Evolutionary conservation across 35 echinoderm and acorn worm genomes (phyloP), one percentile per base, ranked within the genome.

Genomic region (Anneissia japonica): DNA sequence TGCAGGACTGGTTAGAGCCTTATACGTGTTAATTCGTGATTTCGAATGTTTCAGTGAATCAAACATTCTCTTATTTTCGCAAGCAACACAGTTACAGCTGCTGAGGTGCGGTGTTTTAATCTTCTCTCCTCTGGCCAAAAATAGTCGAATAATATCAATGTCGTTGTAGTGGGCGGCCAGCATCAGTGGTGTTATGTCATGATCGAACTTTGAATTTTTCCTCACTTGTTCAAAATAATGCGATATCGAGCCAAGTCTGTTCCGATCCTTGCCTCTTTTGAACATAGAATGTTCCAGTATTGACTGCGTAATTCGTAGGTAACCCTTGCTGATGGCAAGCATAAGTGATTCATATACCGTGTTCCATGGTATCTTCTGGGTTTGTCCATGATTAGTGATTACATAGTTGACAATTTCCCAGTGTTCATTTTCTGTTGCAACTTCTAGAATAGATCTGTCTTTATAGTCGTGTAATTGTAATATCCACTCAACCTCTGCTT

Each of bases 281-380:
- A 89, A 93, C 73, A 99, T 83, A 0, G 96, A 90, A 30, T 99
- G 96, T 0, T 88, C 85, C 1, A 99, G 78, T 13, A 99, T 36
- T 9, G 75, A 79, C 74, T 90, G 40, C 12, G 89, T 91, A n/a
- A 99, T 99, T 10, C 91, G 77, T 14, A 91, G 72, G 73, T 99
- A 99, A 0, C 96, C 96, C 43, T 99, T 99, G 78, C 90, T 91
- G 17, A 99, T 99, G 17, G 96, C 96, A 19, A 99, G 51, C 96
- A 99, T 99, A 3, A 99, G 31, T 9, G 88, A 87, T 74, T 99
- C 96, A 40, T 99, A 81, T 3, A 99, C 82, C 3, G 41, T 56
- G 0, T 86, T 74, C 31, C 81, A 77, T 40, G 79, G 79, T 64
- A 64, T 64, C 23, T 79, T 83, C 6, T 94, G 38, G 37, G 38